phyloP scores from a whole-genome alignment of 2,888 invertebrate species.

The Chrysina gloriosa region DNA sequence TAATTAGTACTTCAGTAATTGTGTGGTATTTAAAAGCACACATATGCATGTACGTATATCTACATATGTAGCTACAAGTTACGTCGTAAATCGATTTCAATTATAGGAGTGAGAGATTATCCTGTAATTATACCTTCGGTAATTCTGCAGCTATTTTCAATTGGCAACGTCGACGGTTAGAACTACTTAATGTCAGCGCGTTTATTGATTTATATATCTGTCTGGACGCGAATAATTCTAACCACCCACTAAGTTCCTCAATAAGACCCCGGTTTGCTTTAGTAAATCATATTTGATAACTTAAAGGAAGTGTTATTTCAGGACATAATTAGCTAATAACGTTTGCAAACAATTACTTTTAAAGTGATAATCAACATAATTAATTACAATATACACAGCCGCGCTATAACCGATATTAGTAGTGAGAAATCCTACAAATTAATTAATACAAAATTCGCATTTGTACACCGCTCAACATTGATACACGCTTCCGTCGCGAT shows the following conservation, averaged over 20 bases:
- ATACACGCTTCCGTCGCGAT: not conserved
- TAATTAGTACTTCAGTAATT: not conserved
- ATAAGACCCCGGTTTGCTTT: no score
- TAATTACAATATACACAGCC: no score
- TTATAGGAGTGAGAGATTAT: not conserved
- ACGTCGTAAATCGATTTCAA: not conserved
- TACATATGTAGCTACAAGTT: not conserved
- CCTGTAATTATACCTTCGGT: not conserved
- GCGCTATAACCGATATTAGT: no score
- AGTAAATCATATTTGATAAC: no score
- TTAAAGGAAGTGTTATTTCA: no score
- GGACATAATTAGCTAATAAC: no score
- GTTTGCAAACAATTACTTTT: no score
- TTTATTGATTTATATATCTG: not conserved
- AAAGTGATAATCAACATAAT: no score
- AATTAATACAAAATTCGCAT: not conserved
- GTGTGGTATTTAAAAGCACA: not conserved
- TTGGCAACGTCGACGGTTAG: not conserved
- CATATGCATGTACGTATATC: not conserved
- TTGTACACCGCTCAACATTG: slow-evolving; percentile 4
- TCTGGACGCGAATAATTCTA: no score
- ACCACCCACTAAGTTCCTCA: no score
- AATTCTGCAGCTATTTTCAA: not conserved
- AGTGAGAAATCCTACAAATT: no score
- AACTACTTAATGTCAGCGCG: not conserved